phyloP scores from a whole-genome alignment of 2,113 vertebrate genomes.

The Mesembrinibis cayennensis region DNA sequence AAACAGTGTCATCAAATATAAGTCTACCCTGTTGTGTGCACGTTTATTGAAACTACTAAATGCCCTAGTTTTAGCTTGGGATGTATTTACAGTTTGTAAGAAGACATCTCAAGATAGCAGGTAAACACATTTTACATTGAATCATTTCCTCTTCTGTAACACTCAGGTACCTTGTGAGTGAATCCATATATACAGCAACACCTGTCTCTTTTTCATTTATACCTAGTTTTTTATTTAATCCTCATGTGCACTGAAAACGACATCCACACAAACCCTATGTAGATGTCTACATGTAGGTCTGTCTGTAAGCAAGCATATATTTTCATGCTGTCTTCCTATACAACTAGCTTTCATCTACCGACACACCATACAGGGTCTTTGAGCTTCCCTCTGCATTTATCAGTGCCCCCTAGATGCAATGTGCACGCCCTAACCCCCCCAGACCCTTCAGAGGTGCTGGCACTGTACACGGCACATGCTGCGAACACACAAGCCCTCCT shows the following conservation, averaged over 20 bases:
- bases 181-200: not conserved
- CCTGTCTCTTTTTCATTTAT: rapidly evolving
- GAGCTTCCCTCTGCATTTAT: not conserved
- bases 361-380: not conserved
- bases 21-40: not conserved
- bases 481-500: rapidly evolving
- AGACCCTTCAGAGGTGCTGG: not conserved
- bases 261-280: not conserved
- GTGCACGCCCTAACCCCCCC: not conserved
- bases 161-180: not conserved
- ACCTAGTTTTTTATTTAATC: not conserved
- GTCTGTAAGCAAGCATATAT: rapidly evolving
- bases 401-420: not conserved
- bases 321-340: not conserved
- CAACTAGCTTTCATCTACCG: not conserved
- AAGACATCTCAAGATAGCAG: not conserved
- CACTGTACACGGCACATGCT: not conserved
- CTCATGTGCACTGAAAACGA: rapidly evolving
- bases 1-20: not conserved
- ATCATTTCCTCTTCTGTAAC: not conserved
- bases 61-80: not conserved
- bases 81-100: not conserved
- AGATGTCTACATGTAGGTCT: rapidly evolving
- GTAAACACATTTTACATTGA: not conserved
- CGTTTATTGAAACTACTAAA: not conserved